A percentile compares a stretch with the other conserved stretches of the same genome.
These are phyloP conservation scores for Rhorus exstirpatorius DNA, from an alignment of 2,888 invertebrate species.

Conservation along the genomic window DNA sequence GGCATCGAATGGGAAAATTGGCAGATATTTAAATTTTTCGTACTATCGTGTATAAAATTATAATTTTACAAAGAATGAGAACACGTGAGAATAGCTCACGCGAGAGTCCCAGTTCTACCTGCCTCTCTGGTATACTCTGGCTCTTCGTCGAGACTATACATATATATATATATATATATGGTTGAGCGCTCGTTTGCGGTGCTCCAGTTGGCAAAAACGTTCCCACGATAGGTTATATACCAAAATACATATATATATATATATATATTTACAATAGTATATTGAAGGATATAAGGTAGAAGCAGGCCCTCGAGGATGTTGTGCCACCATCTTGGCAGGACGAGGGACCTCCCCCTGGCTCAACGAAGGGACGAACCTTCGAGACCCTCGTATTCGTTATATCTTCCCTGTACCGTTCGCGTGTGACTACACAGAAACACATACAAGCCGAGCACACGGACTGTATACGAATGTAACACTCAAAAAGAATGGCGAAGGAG, in stretches of 20 bases:
- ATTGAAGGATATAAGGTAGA: conserved; percentile 43
- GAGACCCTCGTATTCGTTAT: conserved; percentile 42
- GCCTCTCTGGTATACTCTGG: conserved; percentile 19
- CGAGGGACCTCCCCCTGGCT: conserved; percentile 65
- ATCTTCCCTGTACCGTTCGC: conserved; percentile 1
- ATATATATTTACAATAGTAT: background rate
- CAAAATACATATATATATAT: too few species aligned
- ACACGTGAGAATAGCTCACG: conserved; percentile 12
- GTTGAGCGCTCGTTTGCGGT: conserved; percentile 74
- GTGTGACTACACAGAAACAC: conserved; percentile 2
- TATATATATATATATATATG: too few species aligned
- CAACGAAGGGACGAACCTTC: conserved; percentile 63
- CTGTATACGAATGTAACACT: conserved; percentile 2
- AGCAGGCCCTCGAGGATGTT: conserved; percentile 47
- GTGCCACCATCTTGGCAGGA: conserved; percentile 68
- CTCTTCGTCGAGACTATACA: conserved; percentile 40
- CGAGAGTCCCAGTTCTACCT: conserved; percentile 56
- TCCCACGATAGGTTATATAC: conserved; percentile 83
- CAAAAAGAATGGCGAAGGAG: conserved; percentile 5
- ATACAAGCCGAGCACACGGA: conserved; percentile 1
- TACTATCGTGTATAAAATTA: too few species aligned
- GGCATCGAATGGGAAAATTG: too few species aligned
- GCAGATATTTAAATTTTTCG: too few species aligned
- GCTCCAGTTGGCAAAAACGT: conserved; percentile 85
- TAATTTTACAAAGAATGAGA: conserved; percentile 7